These are phyloP conservation scores for Netelia fuscicornis DNA, from an alignment of 2,888 invertebrate genomes.

Conservation along the genomic window DNA sequence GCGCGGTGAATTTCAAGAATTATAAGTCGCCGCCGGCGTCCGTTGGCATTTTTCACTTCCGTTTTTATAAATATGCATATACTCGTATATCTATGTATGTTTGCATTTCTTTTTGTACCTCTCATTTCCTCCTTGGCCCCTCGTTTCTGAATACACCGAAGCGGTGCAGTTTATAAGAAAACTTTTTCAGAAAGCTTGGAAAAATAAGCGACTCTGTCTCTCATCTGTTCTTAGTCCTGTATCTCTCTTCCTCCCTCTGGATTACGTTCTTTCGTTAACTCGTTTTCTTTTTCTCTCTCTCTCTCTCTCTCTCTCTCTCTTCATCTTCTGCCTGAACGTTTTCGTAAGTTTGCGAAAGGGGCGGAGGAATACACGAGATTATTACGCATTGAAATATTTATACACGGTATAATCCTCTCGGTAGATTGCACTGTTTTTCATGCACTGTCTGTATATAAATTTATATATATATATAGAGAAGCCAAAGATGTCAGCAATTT, in stretches of 20 bases:
- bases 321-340: neutral
- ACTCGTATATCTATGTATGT: too few species aligned
- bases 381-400: slow-evolving; percentile 15
- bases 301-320: slow-evolving; percentile 17
- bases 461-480: neutral
- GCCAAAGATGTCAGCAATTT: neutral
- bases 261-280: neutral
- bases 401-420: neutral
- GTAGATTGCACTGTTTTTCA: neutral
- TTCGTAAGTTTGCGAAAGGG: neutral
- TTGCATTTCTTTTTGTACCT: neutral
- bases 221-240: neutral
- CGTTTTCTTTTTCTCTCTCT: neutral
- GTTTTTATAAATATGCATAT: slow-evolving; percentile 41
- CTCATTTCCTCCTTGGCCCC: neutral
- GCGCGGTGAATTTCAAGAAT: slow-evolving; percentile 42
- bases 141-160: slow-evolving; percentile 1
- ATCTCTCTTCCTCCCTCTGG: neutral
- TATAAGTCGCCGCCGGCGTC: slow-evolving; percentile 57
- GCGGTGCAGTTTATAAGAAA: neutral
- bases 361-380: slow-evolving; percentile 8
- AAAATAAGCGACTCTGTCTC: slow-evolving; percentile 26
- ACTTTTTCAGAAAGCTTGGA: slow-evolving; percentile 14
- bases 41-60: slow-evolving; percentile 58
- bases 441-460: neutral